phyloP scores from a whole-genome alignment of 2,888 invertebrate genomes.

The Perizoma flavofasciatum region DNA sequence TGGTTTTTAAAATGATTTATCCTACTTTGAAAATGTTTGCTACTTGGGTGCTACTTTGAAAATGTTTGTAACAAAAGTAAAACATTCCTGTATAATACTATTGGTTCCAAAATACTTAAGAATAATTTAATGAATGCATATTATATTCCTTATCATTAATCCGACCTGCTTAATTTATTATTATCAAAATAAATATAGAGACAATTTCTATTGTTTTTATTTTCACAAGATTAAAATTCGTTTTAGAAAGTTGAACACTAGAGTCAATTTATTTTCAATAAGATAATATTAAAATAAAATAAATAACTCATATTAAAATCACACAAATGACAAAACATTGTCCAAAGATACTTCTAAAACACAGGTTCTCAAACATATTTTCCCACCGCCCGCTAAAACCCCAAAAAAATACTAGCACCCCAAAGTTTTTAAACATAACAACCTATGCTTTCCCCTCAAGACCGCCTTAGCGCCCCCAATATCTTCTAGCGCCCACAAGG shows the following conservation, averaged over 20 bases:
- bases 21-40: conserved; percentile 19
- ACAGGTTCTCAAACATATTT: no score
- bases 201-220: conserved; percentile 39
- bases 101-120: conserved; percentile 32
- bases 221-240: not conserved
- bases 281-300: no score
- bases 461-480: no score
- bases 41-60: conserved; percentile 25
- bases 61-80: conserved; percentile 25
- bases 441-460: no score
- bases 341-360: no score
- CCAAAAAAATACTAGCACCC: no score
- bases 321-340: no score
- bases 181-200: conserved; percentile 75
- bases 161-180: conserved; percentile 76
- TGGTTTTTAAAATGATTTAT: conserved; percentile 14
- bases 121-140: conserved; percentile 43
- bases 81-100: conserved; percentile 56
- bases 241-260: not conserved
- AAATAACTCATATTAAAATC: no score
- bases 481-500: no score
- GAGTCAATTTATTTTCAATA: no score
- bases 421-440: no score
- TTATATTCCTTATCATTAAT: conserved; percentile 58
- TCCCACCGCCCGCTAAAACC: no score